Conservation (phyloP, 2,113 vertebrate genomes). For the Engystomops pustulosus region DNA sequence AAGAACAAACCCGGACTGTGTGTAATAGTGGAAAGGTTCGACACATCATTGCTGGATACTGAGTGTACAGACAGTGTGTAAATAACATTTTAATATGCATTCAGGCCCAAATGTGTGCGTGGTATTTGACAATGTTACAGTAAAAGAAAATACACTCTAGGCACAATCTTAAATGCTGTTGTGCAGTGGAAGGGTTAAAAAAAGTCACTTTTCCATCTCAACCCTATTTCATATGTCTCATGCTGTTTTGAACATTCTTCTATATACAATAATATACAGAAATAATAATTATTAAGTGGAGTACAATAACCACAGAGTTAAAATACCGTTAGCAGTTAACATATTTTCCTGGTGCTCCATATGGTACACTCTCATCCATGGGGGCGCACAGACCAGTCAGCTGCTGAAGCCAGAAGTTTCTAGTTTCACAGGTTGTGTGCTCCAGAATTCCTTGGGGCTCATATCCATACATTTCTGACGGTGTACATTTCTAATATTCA, state of each 20-base stretch:
- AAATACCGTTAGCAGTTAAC: conserved; percentile 53
- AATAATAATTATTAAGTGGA: conserved; percentile 52
- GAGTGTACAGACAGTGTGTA: neutral
- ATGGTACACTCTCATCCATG: neutral
- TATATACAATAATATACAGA: conserved; percentile 59
- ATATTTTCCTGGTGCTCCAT: conserved; percentile 29
- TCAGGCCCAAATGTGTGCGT: neutral
- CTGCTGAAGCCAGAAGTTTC: neutral
- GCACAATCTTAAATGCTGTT: neutral
- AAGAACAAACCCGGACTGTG: neutral
- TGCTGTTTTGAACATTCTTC: conserved; percentile 20
- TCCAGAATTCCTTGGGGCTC: conserved; percentile 21
- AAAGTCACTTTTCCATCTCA: neutral
- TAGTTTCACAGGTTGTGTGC: neutral
- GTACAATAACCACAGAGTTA: conserved; percentile 54
- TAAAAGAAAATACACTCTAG: neutral
- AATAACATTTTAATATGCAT: neutral
- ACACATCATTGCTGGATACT: neutral
- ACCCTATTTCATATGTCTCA: neutral
- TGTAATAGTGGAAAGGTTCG: neutral
- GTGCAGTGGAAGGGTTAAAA: conserved; percentile 44
- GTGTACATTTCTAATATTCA: conserved; percentile 7
- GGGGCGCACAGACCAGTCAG: neutral
- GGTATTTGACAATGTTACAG: neutral
- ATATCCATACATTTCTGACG: conserved; percentile 1